phyloP scores from a whole-genome alignment of 1,140 invertebrate species.

The Drosophila persimilis region DNA sequence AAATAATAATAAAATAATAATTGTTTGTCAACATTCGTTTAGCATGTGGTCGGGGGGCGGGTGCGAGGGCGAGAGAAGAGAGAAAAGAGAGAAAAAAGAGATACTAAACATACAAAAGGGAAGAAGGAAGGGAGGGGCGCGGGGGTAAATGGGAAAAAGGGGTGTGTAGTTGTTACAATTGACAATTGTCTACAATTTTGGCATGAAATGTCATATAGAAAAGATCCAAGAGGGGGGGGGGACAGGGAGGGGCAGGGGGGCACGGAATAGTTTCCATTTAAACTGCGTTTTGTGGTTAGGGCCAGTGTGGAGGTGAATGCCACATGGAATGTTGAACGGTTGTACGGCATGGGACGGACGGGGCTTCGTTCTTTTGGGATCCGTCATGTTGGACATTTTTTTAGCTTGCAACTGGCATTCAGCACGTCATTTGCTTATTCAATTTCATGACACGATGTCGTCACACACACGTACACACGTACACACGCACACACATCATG shows the following conservation, averaged over 20 bases:
- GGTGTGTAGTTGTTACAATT: conserved; percentile 75
- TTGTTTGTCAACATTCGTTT: conserved; percentile 81
- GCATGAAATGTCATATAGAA: conserved; percentile 72
- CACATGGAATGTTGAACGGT: conserved; percentile 49
- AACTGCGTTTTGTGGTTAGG: conserved; percentile 74
- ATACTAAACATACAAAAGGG: conserved; percentile 1
- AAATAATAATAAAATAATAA: conserved; percentile 82
- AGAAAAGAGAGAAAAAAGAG: not conserved
- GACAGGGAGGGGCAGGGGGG: conserved; percentile 3
- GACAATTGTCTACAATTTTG: conserved; percentile 76
- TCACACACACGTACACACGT: conserved; percentile 29
- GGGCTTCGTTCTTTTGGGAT: too few species aligned
- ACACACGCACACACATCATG: not conserved
- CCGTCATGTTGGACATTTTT: conserved; percentile 42
- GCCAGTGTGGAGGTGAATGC: conserved; percentile 46
- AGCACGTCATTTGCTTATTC: conserved; percentile 81
- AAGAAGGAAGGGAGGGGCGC: not conserved
- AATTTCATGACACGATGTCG: conserved; percentile 79
- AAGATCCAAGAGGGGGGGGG: not conserved
- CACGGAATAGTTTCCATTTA: conserved; percentile 45
- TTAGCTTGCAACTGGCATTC: conserved; percentile 72
- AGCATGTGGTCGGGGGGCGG: conserved; percentile 59
- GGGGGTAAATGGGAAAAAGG: conserved; percentile 44
- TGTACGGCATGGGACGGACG: not conserved
- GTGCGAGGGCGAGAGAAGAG: not conserved